phyloP scores from a whole-genome alignment of 2,113 vertebrate species.

The Galbula dea region DNA sequence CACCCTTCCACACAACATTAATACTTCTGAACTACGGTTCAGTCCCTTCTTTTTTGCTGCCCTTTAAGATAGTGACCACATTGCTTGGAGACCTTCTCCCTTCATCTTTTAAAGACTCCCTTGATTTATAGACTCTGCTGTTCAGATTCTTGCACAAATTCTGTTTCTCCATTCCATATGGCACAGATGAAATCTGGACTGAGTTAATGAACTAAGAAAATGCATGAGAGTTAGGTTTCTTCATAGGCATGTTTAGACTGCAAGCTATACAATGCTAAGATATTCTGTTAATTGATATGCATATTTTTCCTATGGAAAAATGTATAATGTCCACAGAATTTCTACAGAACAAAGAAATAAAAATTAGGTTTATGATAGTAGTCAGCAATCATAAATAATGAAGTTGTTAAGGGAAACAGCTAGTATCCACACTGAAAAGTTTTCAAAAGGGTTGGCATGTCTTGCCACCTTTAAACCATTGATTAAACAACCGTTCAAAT shows the following conservation, averaged over 20 bases:
- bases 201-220: not conserved
- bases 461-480: not conserved
- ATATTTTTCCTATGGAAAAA: not conserved
- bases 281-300: not conserved
- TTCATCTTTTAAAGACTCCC: not conserved
- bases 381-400: not conserved
- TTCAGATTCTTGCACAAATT: not conserved
- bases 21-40: not conserved
- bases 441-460: not conserved
- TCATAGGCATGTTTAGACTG: not conserved
- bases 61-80: not conserved
- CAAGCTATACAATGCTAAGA: not conserved
- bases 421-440: not conserved
- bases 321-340: rapidly evolving
- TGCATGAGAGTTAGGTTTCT: not conserved
- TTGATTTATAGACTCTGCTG: not conserved
- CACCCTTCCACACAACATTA: not conserved
- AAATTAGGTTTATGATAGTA: not conserved
- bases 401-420: not conserved
- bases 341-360: not conserved
- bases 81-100: not conserved
- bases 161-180: not conserved
- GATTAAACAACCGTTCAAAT: not conserved
- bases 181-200: not conserved
- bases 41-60: not conserved